Percentiles rank a stretch among this genome's conserved stretches.
Conservation (phyloP, 2,113 vertebrate genomes). For the Cepphus grylle region DNA sequence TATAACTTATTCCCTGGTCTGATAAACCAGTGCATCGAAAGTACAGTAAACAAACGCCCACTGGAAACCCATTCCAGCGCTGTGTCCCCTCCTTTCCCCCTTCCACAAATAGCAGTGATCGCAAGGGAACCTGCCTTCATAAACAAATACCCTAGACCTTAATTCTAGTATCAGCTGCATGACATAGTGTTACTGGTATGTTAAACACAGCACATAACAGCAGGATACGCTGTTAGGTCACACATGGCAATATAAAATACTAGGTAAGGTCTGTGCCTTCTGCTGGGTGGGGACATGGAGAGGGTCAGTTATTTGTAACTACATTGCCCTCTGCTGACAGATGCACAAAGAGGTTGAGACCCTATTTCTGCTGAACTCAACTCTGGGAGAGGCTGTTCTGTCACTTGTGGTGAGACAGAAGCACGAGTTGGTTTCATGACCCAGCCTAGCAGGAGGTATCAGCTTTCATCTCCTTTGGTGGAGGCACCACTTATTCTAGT, state of each 20-base stretch:
- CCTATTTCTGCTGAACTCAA: not conserved
- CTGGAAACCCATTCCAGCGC: conserved; percentile 45
- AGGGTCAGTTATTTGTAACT: conserved; percentile 21
- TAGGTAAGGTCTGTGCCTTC: conserved; percentile 9
- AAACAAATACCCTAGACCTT: conserved; percentile 44
- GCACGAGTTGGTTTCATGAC: not conserved
- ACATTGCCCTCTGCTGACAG: conserved; percentile 67
- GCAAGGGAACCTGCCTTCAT: conserved; percentile 38
- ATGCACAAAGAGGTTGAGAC: not conserved
- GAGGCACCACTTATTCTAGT: not conserved
- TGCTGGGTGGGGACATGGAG: conserved; percentile 34
- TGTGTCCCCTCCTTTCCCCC: conserved; percentile 1
- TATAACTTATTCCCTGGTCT: conserved; percentile 56
- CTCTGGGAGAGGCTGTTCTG: not conserved
- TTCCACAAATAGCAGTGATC: conserved; percentile 29
- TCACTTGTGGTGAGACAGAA: not conserved
- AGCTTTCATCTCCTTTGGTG: not conserved
- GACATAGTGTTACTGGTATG: conserved; percentile 32
- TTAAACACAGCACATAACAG: conserved; percentile 29
- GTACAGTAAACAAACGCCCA: conserved; percentile 62
- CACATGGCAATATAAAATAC: not conserved
- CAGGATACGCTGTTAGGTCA: conserved; percentile 49
- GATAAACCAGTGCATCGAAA: conserved; percentile 52
- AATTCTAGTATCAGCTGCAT: conserved; percentile 51
- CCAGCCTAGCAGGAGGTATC: not conserved